Evolutionary conservation across 1,140 invertebrate genomes (phyloP).

Genomic region (Trachelipus rathkii): DNA sequence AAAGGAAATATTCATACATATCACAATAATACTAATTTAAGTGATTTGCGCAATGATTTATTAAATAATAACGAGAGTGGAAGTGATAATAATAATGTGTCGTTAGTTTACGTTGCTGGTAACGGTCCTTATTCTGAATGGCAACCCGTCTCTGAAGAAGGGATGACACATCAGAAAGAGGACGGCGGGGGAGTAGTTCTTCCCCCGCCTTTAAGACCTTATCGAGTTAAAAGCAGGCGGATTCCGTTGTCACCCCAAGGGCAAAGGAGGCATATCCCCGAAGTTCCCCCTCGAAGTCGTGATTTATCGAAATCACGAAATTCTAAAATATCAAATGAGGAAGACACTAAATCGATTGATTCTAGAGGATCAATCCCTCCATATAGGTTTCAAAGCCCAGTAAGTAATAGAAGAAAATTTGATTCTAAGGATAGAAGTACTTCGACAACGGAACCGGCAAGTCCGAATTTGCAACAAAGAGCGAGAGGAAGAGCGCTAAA

Average conservation of each 20-base stretch:
- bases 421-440: neutral
- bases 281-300: conserved; percentile 4
- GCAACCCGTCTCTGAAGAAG: conserved; percentile 31
- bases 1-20: conserved; percentile 32
- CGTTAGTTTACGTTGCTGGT: neutral
- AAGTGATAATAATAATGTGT: neutral
- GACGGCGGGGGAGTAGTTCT: conserved; percentile 22
- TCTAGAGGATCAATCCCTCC: too few relatives aligned
- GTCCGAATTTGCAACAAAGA: neutral
- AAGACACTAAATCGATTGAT: neutral
- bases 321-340: neutral
- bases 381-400: too few relatives aligned
- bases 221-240: conserved; percentile 36
- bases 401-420: too few relatives aligned
- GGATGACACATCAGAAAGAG: conserved; percentile 42
- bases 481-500: neutral
- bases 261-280: conserved; percentile 14
- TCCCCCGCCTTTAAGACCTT: conserved; percentile 34
- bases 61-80: conserved; percentile 33
- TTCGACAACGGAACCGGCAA: neutral
- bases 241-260: conserved; percentile 8
- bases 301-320: conserved; percentile 3
- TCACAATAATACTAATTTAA: conserved; percentile 34
- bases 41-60: conserved; percentile 37
- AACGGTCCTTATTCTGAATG: conserved; percentile 30